Evolutionary conservation across 2,888 invertebrate genomes (phyloP), one percentile per base, ranked within the genome.

Genomic region (Seira ritae): DNA sequence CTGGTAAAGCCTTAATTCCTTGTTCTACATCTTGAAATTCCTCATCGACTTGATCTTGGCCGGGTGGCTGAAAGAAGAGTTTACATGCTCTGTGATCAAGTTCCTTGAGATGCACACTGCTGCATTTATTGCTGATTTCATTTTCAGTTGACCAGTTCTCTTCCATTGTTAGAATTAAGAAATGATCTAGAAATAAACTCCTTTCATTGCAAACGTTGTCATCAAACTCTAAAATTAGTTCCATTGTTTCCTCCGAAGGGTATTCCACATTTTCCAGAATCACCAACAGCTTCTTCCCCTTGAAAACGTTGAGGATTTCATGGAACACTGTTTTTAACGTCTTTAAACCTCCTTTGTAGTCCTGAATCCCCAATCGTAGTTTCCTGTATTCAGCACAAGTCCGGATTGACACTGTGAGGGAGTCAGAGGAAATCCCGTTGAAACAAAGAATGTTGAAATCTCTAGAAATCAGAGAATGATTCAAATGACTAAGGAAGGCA

Each of bases 161-260:
- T 24, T 22, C 31, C 15, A 22, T 55, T 0, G 37, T 19, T 1
- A 76, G 23, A 31, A 76, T 50, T 4, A 67, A 15, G 19, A 23
- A 42, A 19, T 67, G 75, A 1, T 62, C 1, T 19, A 20, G 2
- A 1, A n/a, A 19, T 1, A 1, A 20, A 17, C 20, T 62, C 62
- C 20, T 62, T 17, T 62, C 62, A 20, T 20, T 15, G 31, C 10
- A 37, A 4, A n/a, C 23, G 19, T 67, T 72, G 15, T 80, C 67
- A 15, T 66, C 60, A 19, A 67, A 80, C 31, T 37, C n/a, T 67
- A 67, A 37, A 17, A 80, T 4, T 19, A 80, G 17, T 50, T 80
- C 73, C 8, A 60, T 10, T 3, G 68, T 1, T 19, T 80, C 67
- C 20, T 23, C 79, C 0, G 37, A 37, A 12, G 66, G 19, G 8